Evolutionary conservation across 2,888 invertebrate species (phyloP).

Genomic region (Helobdella robusta): DNA sequence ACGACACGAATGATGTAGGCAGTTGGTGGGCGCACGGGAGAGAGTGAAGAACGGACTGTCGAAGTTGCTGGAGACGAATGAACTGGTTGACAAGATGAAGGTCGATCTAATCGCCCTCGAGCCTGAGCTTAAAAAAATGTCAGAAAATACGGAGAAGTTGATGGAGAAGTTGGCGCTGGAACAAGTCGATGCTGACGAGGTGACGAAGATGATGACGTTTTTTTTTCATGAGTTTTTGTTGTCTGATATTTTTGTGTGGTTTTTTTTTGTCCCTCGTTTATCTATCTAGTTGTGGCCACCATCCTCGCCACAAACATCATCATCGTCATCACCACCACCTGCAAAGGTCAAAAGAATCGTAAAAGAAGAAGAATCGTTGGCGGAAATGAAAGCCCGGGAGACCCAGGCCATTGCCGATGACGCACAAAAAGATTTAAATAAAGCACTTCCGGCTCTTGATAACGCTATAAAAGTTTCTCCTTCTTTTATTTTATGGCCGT

Average conservation of each 20-base stretch:
- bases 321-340: no score
- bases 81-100: conserved; percentile 74
- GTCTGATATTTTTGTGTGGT: no score
- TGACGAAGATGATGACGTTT: conserved; percentile 29
- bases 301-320: no score
- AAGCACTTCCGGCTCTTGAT: conserved; percentile 75
- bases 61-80: conserved; percentile 73
- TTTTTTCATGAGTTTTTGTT: no score
- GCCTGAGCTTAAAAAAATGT: conserved; percentile 68
- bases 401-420: conserved; percentile 75
- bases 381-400: conserved; percentile 74
- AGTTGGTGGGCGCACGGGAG: conserved; percentile 43
- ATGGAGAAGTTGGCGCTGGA: conserved; percentile 68
- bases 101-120: conserved; percentile 55
- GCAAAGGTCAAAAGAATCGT: conserved; percentile 61
- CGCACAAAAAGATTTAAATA: conserved; percentile 70
- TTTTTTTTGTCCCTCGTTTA: no score
- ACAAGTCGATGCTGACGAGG: conserved; percentile 70
- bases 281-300: no score
- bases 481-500: background rate
- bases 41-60: conserved; percentile 51
- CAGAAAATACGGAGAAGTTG: conserved; percentile 64
- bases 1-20: no score
- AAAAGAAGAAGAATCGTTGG: conserved; percentile 70
- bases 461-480: conserved; percentile 61